These are phyloP conservation scores for Anthopleura xanthogrammica DNA, from an alignment of 92 coral and sea anemone genomes.

Conservation along the genomic window DNA sequence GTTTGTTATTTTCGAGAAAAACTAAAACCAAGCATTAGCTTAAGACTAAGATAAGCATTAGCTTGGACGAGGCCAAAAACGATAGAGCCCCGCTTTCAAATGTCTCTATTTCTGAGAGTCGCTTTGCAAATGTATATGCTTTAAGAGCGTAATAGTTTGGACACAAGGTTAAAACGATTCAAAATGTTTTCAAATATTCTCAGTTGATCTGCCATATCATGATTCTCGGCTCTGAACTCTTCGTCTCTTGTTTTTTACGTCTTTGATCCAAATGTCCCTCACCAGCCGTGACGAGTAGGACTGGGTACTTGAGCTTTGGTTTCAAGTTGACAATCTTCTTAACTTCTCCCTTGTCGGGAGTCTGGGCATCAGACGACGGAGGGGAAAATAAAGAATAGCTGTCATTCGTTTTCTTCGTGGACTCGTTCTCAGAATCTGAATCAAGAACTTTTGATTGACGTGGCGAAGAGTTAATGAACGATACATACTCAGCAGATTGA, in stretches of 20 bases:
- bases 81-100: no score
- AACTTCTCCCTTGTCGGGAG: slow-evolving; percentile 26
- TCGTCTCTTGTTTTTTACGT: slow-evolving; percentile 59
- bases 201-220: slow-evolving; percentile 90
- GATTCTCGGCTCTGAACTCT: slow-evolving; percentile 77
- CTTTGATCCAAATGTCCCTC: slow-evolving; percentile 97
- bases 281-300: slow-evolving; percentile 88
- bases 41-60: no score
- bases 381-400: slow-evolving; percentile 53
- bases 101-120: no score
- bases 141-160: no score
- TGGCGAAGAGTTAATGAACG: slow-evolving; percentile 12
- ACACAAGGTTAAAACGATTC: not conserved
- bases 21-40: no score
- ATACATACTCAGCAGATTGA: slow-evolving; percentile 16
- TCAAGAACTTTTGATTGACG: not conserved
- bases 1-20: no score
- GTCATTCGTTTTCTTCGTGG: slow-evolving; percentile 15
- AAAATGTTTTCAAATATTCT: not conserved
- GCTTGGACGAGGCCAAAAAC: no score
- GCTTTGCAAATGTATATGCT: no score
- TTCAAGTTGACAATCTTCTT: slow-evolving; percentile 65
- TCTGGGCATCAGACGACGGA: slow-evolving; percentile 25
- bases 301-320: slow-evolving; percentile 82
- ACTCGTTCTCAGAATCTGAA: slow-evolving; percentile 35